These are phyloP conservation scores for Luffia ferchaultella DNA, from an alignment of 2,888 invertebrate species.

Conservation along the genomic window DNA sequence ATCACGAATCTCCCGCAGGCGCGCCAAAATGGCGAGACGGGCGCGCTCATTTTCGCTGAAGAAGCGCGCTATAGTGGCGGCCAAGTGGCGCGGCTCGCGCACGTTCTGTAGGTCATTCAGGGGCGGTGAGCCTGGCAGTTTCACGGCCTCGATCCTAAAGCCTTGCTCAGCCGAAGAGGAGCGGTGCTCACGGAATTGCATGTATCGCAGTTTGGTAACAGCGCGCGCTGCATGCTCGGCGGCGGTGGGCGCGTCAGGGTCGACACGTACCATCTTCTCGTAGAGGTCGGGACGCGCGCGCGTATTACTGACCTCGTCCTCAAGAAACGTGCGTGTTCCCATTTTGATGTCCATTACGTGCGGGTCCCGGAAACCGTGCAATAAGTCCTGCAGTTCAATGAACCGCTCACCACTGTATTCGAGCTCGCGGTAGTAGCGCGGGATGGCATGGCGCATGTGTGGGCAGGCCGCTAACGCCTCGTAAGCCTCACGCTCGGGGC, in stretches of 20 bases:
- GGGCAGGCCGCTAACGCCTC: constrained; percentile 80
- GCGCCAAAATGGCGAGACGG: constrained; percentile 72
- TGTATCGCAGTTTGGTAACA: constrained; percentile 95
- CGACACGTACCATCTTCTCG: constrained; percentile 94
- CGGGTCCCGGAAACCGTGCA: constrained; percentile 90
- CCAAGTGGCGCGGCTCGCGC: constrained; percentile 78
- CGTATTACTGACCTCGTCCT: constrained; percentile 92
- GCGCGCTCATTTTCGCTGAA: constrained; percentile 72
- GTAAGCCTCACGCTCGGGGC: constrained; percentile 81
- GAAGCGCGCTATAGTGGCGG: constrained; percentile 78
- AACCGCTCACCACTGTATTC: constrained; percentile 83
- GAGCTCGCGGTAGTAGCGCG: constrained; percentile 84
- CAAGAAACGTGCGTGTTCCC: constrained; percentile 95
- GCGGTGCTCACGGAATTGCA: constrained; percentile 94
- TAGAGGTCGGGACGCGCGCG: constrained; percentile 87
- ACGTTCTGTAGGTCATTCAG: constrained; percentile 90
- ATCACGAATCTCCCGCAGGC: constrained; percentile 78
- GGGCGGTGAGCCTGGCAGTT: constrained; percentile 82
- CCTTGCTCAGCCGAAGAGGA: constrained; percentile 93
- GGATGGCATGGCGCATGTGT: constrained; percentile 76
- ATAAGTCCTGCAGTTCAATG: constrained; percentile 94
- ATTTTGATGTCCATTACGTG: constrained; percentile 98
- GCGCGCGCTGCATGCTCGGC: constrained; percentile 84
- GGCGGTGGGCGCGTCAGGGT: constrained; percentile 84
- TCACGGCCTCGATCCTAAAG: constrained; percentile 95